A percentile compares a stretch with the other conserved stretches of the same genome.
These are phyloP conservation scores for Dendrophyllia cribrosa DNA, from an alignment of 64 coral and sea anemone species.

Conservation along the genomic window DNA sequence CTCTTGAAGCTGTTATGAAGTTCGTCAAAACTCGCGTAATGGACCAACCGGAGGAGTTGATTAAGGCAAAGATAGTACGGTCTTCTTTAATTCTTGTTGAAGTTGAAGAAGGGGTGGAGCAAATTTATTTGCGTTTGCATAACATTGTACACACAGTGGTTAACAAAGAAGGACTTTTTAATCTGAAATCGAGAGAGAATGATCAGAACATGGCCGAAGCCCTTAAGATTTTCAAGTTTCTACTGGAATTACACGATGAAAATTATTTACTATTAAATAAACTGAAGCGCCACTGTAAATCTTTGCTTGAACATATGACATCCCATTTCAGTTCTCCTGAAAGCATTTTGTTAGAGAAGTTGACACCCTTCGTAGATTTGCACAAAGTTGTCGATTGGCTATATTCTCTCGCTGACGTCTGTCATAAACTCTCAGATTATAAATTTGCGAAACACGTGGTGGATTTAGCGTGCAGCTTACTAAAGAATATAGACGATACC, in stretches of 20 bases:
- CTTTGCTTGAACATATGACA: neutral
- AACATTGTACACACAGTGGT: slow-evolving; percentile 41
- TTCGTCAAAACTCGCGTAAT: slow-evolving; percentile 13
- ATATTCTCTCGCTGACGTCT: too few species aligned
- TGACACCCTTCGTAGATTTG: too few species aligned
- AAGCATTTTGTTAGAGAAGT: too few species aligned
- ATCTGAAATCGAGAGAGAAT: neutral
- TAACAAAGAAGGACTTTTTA: neutral
- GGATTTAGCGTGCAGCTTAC: too few species aligned
- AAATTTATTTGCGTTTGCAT: slow-evolving; percentile 13
- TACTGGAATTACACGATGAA: neutral
- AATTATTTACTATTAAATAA: neutral
- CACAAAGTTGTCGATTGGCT: too few species aligned
- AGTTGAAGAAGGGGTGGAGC: neutral
- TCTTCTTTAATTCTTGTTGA: slow-evolving; percentile 41
- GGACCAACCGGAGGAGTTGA: slow-evolving; percentile 24
- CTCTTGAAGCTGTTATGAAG: slow-evolving; percentile 47
- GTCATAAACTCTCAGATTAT: too few species aligned
- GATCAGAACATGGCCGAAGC: neutral
- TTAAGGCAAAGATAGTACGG: slow-evolving; percentile 6
- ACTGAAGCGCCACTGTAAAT: neutral
- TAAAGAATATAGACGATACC: too few species aligned
- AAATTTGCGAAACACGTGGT: too few species aligned
- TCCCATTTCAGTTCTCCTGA: neutral
- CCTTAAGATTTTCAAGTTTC: slow-evolving; percentile 3